Percentiles rank a stretch among this genome's conserved stretches.
phyloP scores from a whole-genome alignment of 1,140 invertebrate genomes.

The Papilio polyxenes region DNA sequence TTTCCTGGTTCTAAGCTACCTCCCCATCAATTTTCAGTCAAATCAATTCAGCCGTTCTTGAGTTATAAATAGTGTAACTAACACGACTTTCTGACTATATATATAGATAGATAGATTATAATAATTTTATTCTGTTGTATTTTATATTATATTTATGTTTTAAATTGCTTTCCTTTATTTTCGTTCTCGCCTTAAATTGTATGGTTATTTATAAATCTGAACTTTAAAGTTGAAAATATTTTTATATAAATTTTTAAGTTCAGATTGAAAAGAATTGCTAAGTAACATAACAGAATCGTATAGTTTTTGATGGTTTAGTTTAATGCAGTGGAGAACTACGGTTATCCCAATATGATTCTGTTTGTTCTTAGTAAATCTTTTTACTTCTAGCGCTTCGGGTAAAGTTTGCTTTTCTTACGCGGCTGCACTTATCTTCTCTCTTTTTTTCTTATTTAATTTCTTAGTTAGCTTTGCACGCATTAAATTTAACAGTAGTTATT shows the following conservation, averaged over 20 bases:
- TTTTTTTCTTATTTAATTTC: not conserved
- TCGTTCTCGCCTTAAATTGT: not conserved
- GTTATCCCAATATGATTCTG: not conserved
- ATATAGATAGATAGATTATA: no score
- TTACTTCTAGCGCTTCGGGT: constrained; percentile 48
- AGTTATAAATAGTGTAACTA: no score
- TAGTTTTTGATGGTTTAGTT: not conserved
- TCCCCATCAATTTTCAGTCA: no score
- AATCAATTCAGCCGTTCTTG: no score
- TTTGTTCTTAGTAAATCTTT: not conserved
- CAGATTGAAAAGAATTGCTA: not conserved
- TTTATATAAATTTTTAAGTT: not conserved
- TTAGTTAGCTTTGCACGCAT: constrained; percentile 1
- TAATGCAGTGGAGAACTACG: not conserved
- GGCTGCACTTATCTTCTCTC: constrained; percentile 40
- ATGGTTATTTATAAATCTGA: constrained; percentile 8
- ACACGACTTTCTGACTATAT: no score
- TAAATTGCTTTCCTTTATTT: not conserved
- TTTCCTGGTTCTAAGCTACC: no score
- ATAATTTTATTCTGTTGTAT: not conserved
- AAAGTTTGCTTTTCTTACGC: constrained; percentile 41
- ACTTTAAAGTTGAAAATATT: not conserved
- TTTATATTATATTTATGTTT: not conserved
- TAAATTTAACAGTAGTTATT: constrained; percentile 6
- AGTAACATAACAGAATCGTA: not conserved